Conservation (phyloP, 2,797 vertebrate species). For the Uromys caudimaculatus region DNA sequence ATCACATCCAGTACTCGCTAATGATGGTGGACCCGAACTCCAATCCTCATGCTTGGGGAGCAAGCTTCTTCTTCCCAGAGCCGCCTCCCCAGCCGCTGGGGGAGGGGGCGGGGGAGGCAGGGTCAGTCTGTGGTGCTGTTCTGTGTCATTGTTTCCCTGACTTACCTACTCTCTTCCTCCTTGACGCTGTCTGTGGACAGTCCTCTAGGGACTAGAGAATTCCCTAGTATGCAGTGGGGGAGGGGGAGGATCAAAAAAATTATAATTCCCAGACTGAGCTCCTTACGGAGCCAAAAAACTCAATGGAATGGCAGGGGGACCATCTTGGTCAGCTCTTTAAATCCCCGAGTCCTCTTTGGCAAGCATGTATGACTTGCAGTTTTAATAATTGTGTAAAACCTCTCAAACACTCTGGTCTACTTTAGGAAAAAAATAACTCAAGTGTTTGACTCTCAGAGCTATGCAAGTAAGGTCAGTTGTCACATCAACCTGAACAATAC, state of each 20-base stretch:
- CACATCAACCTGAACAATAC: neutral
- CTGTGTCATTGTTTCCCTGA: neutral
- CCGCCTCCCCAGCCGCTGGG: neutral
- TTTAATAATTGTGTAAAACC: conserved; percentile 10
- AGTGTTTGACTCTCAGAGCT: neutral
- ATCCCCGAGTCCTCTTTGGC: neutral
- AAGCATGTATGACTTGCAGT: neutral
- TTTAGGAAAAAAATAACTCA: neutral
- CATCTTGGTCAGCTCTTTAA: neutral
- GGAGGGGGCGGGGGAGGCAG: neutral
- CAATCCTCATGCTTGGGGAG: neutral
- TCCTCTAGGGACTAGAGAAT: neutral
- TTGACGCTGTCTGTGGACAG: neutral
- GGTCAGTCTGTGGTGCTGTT: no score
- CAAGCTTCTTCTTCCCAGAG: neutral
- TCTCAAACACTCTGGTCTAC: neutral
- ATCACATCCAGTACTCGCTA: neutral
- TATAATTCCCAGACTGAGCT: neutral
- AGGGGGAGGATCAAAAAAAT: neutral
- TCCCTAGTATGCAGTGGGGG: neutral
- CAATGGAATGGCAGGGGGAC: neutral
- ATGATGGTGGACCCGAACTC: neutral
- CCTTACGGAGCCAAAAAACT: neutral
- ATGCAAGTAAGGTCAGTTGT: neutral
- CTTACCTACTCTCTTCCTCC: neutral